Percentiles rank a stretch among this genome's conserved stretches.
phyloP scores from a whole-genome alignment of 2,113 vertebrate genomes.

The Xiphophorus couchianus region DNA sequence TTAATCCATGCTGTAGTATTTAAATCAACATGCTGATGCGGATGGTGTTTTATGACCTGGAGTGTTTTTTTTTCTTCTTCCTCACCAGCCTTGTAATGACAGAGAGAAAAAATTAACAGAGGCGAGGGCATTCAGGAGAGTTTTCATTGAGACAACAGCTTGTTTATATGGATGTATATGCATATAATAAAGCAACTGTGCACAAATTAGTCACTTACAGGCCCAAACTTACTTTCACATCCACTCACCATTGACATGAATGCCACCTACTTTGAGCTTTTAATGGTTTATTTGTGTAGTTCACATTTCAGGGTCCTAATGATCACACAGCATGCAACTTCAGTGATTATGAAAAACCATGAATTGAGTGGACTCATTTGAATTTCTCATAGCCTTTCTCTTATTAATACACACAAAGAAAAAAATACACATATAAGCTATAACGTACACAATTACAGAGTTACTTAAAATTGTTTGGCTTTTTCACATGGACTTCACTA shows the following conservation, averaged over 20 bases:
- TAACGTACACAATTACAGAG: background rate
- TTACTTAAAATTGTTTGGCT: background rate
- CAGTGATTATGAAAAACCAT: background rate
- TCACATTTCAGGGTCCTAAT: background rate
- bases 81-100: background rate
- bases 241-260: background rate
- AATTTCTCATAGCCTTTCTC: background rate
- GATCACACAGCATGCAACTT: background rate
- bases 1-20: constrained; percentile 17
- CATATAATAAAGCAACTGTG: background rate
- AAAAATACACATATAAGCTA: background rate
- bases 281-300: background rate
- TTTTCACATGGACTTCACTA: background rate
- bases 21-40: constrained; percentile 1
- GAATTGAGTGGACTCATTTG: background rate
- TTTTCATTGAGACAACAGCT: constrained; percentile 1
- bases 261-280: background rate
- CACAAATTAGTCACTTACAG: background rate
- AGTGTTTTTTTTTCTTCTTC: constrained; percentile 15
- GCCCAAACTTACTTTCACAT: background rate
- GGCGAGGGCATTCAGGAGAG: background rate
- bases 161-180: background rate
- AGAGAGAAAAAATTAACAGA: background rate
- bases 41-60: constrained; percentile 19
- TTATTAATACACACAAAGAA: background rate